phyloP scores from a whole-genome alignment of 2,113 vertebrate genomes.

The Sterrhoptilus dennistouni region DNA sequence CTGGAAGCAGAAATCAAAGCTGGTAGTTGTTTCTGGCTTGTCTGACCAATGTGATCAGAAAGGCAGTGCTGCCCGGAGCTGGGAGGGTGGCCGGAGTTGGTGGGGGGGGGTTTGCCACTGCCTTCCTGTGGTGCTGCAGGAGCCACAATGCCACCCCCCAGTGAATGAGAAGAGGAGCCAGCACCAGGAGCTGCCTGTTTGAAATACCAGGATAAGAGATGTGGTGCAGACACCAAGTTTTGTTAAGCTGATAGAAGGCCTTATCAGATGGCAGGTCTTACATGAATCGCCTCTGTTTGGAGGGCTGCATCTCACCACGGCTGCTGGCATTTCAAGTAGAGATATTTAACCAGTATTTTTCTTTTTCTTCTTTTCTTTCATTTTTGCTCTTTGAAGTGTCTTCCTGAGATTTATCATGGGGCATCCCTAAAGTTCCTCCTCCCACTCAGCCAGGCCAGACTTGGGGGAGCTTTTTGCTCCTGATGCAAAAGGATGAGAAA shows the following conservation, averaged over 20 bases:
- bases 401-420: neutral
- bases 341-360: neutral
- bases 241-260: neutral
- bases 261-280: neutral
- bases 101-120: accelerated
- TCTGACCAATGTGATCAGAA: neutral
- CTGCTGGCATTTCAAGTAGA: neutral
- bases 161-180: neutral
- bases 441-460: neutral
- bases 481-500: neutral
- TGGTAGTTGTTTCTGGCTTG: neutral
- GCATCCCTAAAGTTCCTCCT: neutral
- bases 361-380: neutral
- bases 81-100: accelerated
- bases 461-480: neutral
- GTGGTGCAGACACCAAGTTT: neutral
- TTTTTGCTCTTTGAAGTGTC: neutral
- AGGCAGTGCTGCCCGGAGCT: neutral
- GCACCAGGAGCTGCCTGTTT: neutral
- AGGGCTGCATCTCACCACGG: accelerated
- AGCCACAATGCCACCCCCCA: accelerated
- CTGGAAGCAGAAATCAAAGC: neutral
- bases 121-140: accelerated
- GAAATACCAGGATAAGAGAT: neutral
- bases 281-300: neutral